A percentile compares a stretch with the other conserved stretches of the same genome.
Conservation (phyloP, 92 coral and sea anemone genomes). For the Desmophyllum pertusum region DNA sequence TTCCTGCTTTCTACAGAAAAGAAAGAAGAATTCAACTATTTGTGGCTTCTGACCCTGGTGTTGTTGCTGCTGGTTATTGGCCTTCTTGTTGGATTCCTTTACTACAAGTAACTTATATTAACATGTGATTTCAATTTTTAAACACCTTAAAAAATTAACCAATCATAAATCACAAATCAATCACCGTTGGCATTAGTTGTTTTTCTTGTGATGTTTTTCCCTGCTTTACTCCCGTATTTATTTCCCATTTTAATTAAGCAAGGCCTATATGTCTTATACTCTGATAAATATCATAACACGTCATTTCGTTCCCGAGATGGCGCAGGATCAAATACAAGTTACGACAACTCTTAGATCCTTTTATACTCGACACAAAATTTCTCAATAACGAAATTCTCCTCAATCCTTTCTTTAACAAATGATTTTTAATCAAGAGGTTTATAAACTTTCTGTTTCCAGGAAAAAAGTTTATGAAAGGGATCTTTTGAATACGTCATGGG, state of each 20-base stretch:
- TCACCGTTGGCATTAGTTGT: neutral
- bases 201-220: neutral
- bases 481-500: constrained; percentile 67
- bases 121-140: neutral
- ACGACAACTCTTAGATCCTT: no score
- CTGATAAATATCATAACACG: no score
- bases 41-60: constrained; percentile 48
- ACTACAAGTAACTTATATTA: constrained; percentile 73
- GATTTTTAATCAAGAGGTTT: no score
- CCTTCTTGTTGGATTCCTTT: constrained; percentile 52
- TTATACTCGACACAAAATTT: no score
- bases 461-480: constrained; percentile 69
- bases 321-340: no score
- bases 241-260: neutral
- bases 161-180: neutral
- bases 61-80: constrained; percentile 49
- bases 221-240: neutral
- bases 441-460: constrained; percentile 29
- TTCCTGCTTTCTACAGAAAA: constrained; percentile 20
- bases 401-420: no score
- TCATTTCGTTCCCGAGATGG: no score
- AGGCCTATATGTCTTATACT: no score
- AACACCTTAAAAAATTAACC: neutral
- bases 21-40: constrained; percentile 24
- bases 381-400: no score